Percentiles rank a stretch among this genome's conserved stretches.
Conservation (phyloP, 2,888 invertebrate species). For the Eristalis intricaria region DNA sequence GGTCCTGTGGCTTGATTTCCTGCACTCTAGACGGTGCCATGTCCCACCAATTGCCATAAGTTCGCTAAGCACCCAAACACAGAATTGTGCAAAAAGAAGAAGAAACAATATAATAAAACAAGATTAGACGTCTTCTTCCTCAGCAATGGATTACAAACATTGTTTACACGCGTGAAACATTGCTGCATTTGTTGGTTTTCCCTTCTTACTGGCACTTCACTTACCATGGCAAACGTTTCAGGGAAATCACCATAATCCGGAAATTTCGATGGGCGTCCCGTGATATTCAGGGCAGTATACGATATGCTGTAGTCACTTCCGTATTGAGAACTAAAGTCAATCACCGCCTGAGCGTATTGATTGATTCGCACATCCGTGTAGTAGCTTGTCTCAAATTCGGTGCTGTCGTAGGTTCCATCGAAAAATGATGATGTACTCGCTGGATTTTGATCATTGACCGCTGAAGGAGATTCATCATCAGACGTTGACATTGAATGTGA, state of each 20-base stretch:
- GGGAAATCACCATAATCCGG: conserved; percentile 96
- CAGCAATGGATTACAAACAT: neutral
- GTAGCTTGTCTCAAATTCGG: conserved; percentile 52
- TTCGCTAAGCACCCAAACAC: conserved; percentile 83
- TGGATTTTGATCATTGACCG: conserved; percentile 21
- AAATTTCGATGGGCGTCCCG: conserved; percentile 91
- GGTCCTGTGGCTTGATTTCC: conserved; percentile 89
- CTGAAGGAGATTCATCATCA: conserved; percentile 32
- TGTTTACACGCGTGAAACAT: conserved; percentile 18
- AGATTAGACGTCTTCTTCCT: neutral
- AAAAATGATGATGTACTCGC: conserved; percentile 54
- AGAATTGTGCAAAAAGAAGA: neutral
- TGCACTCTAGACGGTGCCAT: conserved; percentile 87
- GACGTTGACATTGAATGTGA: conserved; percentile 46
- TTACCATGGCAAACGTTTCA: conserved; percentile 94
- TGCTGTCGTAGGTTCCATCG: conserved; percentile 58
- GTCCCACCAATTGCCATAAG: conserved; percentile 93
- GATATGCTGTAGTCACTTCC: conserved; percentile 93
- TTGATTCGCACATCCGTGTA: conserved; percentile 81
- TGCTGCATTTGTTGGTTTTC: conserved; percentile 50
- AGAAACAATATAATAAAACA: neutral
- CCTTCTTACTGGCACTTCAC: conserved; percentile 73
- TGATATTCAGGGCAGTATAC: conserved; percentile 93
- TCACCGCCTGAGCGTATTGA: conserved; percentile 90
- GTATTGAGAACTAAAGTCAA: conserved; percentile 94